Evolutionary conservation across 2,113 vertebrate species (phyloP), one percentile per base, ranked within the genome.

Genomic region (Bubalus kerabau): DNA sequence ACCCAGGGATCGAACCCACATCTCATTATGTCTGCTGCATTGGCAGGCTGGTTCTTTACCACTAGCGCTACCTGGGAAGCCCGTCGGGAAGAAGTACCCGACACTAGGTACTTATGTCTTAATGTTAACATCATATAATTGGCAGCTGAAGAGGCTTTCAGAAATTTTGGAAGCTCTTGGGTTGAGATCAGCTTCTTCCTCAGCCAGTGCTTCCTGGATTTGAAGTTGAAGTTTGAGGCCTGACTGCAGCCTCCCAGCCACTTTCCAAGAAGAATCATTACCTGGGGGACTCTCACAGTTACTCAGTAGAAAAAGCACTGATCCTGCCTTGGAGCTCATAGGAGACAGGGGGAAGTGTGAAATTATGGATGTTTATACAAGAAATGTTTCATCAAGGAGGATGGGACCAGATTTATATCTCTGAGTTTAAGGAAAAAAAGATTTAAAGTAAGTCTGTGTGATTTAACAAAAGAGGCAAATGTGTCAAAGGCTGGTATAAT

Each of bases 61-160:
- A 26, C 40, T 15, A 15, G 71, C 0, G 40, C 23, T 24, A 43
- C 12, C 40, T 43, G 40, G 40, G 71, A 76, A 76, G 71, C 71
- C 71, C 3, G 0, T 40, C 0, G 3, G 19, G 19, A 40, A 74
- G 19, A 74, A 40, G 36, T 74, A 24, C 36, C 67, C 5, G 0
- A 15, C 40, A 26, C 71, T 43, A 76, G 71, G 40, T 43, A 26
- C 71, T 11, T 88, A 48, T 52, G 80, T 89, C 67, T 93, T 80
- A 90, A 40, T 62, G 24, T 67, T 87, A 76, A 52, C 52, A 52
- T 76, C 78, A 50, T 30, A 43, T 17, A 94, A 26, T 36, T 43
- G 85, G 52, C 48, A 78, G 30, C 48, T 83, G 24, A 89, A 94
- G 78, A 62, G 15, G 21, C 46, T 78, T 92, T 83, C 43, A 78